Evolutionary conservation across 2,888 invertebrate species (phyloP), one percentile per base, ranked within the genome.

Genomic region (Leptogaster cylindrica): DNA sequence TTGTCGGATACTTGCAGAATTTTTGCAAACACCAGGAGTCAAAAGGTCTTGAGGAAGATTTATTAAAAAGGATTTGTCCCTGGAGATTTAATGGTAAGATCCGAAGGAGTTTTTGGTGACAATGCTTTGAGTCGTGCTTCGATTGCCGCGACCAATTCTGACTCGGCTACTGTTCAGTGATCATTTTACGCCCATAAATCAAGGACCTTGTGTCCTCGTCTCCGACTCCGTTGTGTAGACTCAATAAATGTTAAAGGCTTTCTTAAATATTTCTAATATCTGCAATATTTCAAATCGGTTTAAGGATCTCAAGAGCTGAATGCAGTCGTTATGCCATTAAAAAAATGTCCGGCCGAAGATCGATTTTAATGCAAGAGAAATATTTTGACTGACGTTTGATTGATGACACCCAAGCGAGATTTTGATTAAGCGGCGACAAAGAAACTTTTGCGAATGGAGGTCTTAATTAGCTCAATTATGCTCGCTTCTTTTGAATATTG

Each of bases 141-240:
- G 44, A 61, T 61, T 61, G 28, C 61, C 61, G 61, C 44, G n/a
- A 33, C 61, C 44, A 61, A 61, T 61, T 61, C 31, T 44, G 27
- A 0, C 14, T 41, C 23, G 27, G 44, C 61, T 61, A 61, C 61
- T 18, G 61, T 25, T 14, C 28, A 28, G n/a, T n/a, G n/a, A 18
- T 27, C 7, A 36, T 36, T 33, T 10, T 8, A 18, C 28, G 10
- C 2, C 23, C 44, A 61, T 61, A 61, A 44, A 61, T 61, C 61
- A 44, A 27, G n/a, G 6, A 2, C 10, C 8, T 41, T 8, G 16
- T 44, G 25, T 41, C 41, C 44, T 61, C 44, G 27, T 44, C 7
- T 27, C 41, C n/a, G 44, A 44, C 44, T 2, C 44, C 25, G 28
- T 44, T 58, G 27, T 41, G 7, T 10, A 10, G 18, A 44, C 7